Evolutionary conservation across 2,113 vertebrate genomes (phyloP).

Genomic region (Thoracochromis brauschi): DNA sequence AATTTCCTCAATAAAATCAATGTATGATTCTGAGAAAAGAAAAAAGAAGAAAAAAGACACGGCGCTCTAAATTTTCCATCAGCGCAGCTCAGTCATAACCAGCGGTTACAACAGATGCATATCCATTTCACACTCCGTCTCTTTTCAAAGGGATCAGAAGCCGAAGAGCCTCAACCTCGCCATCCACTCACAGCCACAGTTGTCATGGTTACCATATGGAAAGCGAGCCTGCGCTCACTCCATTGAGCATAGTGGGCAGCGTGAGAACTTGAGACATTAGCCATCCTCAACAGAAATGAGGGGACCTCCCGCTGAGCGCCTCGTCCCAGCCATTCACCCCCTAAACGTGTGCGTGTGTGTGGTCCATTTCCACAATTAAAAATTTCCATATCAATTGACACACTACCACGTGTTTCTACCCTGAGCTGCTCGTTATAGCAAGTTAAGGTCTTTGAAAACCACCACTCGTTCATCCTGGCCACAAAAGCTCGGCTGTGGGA

Average conservation of each 20-base stretch:
- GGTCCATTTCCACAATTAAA: conserved; percentile 51
- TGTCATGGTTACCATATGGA: conserved; percentile 68
- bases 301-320: conserved; percentile 43
- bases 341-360: conserved; percentile 60
- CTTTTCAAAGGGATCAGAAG: conserved; percentile 55
- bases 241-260: conserved; percentile 37
- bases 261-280: conserved; percentile 66
- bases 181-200: conserved; percentile 54
- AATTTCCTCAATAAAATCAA: background rate
- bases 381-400: conserved; percentile 67
- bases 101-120: conserved; percentile 1
- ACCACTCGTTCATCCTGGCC: conserved; percentile 30
- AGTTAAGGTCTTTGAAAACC: conserved; percentile 56
- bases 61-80: background rate
- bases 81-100: background rate
- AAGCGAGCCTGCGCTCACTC: conserved; percentile 40
- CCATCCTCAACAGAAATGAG: conserved; percentile 47
- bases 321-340: conserved; percentile 27
- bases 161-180: conserved; percentile 37
- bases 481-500: conserved; percentile 35
- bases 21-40: background rate
- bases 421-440: conserved; percentile 53
- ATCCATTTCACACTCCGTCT: conserved; percentile 47
- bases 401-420: conserved; percentile 50
- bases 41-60: background rate